Conservation (phyloP, 2,888 invertebrate species). For the Rhagium mordax region DNA sequence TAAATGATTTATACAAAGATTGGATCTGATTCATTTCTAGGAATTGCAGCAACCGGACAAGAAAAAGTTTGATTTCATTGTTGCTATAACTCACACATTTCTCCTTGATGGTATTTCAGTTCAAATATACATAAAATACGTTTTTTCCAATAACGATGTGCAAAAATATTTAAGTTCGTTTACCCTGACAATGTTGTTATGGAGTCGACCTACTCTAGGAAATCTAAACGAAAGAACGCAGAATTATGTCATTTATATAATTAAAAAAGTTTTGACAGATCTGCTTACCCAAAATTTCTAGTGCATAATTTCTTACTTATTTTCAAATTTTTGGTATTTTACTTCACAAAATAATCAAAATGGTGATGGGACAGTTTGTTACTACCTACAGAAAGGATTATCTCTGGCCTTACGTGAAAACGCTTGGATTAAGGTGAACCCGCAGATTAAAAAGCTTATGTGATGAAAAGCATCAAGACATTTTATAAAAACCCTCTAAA, state of each 20-base stretch:
- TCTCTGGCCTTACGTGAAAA: constrained; percentile 73
- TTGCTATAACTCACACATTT: no score
- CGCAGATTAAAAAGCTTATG: not conserved
- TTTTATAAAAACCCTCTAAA: constrained; percentile 34
- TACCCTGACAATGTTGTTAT: no score
- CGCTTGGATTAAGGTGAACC: constrained; percentile 64
- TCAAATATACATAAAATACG: no score
- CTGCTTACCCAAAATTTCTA: constrained; percentile 41
- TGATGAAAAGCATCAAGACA: no score
- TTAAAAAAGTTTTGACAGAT: not conserved
- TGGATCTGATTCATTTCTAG: not conserved
- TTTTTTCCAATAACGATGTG: no score
- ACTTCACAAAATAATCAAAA: constrained; percentile 42
- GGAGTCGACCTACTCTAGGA: no score
- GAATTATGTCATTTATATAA: not conserved
- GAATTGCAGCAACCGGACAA: no score
- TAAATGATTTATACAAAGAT: not conserved
- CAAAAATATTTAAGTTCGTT: no score
- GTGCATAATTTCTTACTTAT: constrained; percentile 29
- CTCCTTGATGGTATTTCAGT: no score
- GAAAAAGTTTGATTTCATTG: no score
- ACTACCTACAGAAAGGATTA: constrained; percentile 78
- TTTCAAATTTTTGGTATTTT: constrained; percentile 40
- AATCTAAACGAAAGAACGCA: no score
- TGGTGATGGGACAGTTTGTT: constrained; percentile 76